A percentile compares a stretch with the other conserved stretches of the same genome.
phyloP scores from a whole-genome alignment of 2,797 vertebrate genomes.

The Gorsachius magnificus region DNA sequence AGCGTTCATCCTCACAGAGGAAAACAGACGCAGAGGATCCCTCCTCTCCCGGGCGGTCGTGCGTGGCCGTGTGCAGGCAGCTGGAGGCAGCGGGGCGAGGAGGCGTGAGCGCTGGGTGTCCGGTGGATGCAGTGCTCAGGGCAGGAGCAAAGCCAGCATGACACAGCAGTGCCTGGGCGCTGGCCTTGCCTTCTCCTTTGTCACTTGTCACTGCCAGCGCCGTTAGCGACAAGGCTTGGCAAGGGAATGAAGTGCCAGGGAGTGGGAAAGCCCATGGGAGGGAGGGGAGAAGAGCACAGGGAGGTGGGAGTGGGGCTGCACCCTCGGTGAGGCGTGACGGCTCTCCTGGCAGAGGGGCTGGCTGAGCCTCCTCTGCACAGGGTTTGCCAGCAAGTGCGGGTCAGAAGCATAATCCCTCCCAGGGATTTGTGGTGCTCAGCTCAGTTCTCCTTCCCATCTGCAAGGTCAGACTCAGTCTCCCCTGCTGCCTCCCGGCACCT shows the following conservation, averaged over 20 bases:
- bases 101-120: not conserved
- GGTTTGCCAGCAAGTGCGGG: not conserved
- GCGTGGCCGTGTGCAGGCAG: accelerated
- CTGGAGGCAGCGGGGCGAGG: accelerated
- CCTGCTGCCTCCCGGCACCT: not conserved
- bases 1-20: accelerated
- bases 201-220: not conserved
- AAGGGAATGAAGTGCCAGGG: not conserved
- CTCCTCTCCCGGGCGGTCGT: not conserved
- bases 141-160: not conserved
- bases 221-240: not conserved
- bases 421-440: accelerated
- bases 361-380: accelerated
- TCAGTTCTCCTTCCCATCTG: not conserved
- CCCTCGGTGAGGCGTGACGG: no score
- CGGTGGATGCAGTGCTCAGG: accelerated
- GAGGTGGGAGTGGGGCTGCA: not conserved
- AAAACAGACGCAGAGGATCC: not conserved
- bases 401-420: accelerated
- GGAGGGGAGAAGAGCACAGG: not conserved
- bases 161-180: accelerated
- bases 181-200: not conserved
- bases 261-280: not conserved
- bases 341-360: not conserved
- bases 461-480: not conserved